A percentile compares a stretch with the other conserved stretches of the same genome.
Conservation (phyloP, 2,113 vertebrate species). For the Mungos mungo region DNA sequence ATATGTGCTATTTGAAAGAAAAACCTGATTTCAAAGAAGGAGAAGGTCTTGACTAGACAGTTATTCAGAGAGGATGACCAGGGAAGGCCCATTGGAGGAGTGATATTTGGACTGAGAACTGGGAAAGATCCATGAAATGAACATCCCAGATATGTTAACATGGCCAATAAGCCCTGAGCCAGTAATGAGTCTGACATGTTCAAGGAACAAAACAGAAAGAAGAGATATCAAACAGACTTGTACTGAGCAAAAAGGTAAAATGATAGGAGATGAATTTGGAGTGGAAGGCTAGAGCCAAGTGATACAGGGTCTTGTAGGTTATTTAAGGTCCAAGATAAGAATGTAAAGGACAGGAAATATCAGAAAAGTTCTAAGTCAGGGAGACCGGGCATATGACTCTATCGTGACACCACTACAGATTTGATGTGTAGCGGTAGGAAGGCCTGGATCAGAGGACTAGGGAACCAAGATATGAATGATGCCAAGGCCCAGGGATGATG, state of each 20-base stretch:
- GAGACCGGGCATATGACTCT: neutral
- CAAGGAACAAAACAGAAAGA: neutral
- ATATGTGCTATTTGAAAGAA: neutral
- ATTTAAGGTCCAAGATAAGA: neutral
- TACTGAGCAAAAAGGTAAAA: neutral
- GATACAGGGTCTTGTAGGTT: neutral
- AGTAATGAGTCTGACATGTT: neutral
- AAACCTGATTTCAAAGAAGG: neutral
- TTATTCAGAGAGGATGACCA: neutral
- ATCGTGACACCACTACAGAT: neutral
- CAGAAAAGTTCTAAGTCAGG: neutral
- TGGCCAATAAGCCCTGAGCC: neutral
- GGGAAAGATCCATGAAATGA: neutral
- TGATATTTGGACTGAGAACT: neutral
- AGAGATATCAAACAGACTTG: neutral
- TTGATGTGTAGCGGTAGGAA: neutral
- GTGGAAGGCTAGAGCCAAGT: neutral
- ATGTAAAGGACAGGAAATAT: neutral
- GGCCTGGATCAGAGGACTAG: neutral
- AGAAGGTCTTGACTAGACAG: neutral
- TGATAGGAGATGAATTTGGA: neutral
- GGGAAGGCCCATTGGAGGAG: neutral
- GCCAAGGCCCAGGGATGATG: neutral
- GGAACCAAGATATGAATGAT: neutral
- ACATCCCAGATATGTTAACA: neutral